Evolutionary conservation across 2,888 invertebrate species (phyloP), one percentile per base, ranked within the genome.

Genomic region (Sturmia bella): DNA sequence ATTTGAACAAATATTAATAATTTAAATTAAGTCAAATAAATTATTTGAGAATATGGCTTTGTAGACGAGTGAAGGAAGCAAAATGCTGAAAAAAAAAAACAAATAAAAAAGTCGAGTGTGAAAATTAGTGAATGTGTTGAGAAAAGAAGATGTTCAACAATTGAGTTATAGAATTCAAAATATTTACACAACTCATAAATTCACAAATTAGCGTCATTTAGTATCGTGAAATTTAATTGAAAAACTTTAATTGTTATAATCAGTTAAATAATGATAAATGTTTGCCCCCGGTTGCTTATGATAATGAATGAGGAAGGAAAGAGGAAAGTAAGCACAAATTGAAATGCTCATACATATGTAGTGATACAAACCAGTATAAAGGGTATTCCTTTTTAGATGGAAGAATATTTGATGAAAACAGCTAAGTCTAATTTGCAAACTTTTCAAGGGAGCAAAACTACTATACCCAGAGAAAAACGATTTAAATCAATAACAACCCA

Each of bases 171-270:
- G 45, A 64, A 43, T 63, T 75, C 12, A 64, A 70, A 70, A 75
- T 72, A 76, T 76, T 80, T 68, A 27, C 59, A 56, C 61, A 76
- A 76, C 12, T 70, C 17, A 64, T 63, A 52, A 61, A 37, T 59
- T 66, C 24, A 66, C 54, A 68, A 72, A 73, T 80, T 80, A 76
- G 79, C 57, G 41, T n/a, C 68, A 80, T 32, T 83, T 83, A 76
- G 72, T 45, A 27, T 24, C n/a, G 56, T 73, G n/a, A 73, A 80
- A 76, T 76, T 68, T 41, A 83, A 75, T 83, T 74, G 50, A 39
- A 50, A 43, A 70, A 69, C 32, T 45, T 50, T 70, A 56, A 63
- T 77, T 76, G 54, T 45, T 63, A 66, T 56, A 66, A 57, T 64
- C 3, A 43, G 59, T 68, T 64, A 43, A 54, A 43, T 61, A 59